Conservation (phyloP, 2,113 vertebrate species). For the Panthera uncia region DNA sequence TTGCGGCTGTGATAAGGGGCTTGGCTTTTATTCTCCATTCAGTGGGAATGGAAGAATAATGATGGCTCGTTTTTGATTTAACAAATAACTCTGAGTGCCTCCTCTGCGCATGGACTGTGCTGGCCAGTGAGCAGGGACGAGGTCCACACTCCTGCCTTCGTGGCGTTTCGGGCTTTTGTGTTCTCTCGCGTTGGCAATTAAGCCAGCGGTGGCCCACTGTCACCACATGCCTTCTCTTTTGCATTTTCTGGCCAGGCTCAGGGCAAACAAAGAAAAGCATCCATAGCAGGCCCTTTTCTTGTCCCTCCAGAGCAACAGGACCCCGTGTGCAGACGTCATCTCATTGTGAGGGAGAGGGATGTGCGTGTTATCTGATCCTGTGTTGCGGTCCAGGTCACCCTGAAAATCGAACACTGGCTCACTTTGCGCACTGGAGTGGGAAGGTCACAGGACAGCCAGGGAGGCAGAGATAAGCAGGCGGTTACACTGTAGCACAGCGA, state of each 20-base stretch:
- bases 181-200: accelerated
- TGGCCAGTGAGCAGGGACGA: neutral
- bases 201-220: neutral
- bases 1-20: accelerated
- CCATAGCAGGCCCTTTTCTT: accelerated
- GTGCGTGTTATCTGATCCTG: accelerated
- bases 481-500: neutral
- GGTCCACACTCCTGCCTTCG: accelerated
- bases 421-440: neutral
- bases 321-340: neutral
- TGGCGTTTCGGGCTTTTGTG: accelerated
- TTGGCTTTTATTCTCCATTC: neutral
- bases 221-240: accelerated
- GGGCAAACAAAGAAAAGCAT: neutral
- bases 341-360: neutral
- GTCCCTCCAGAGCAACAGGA: too few species aligned
- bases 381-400: neutral
- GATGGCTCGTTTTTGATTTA: neutral
- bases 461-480: neutral
- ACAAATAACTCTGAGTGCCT: accelerated
- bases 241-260: neutral
- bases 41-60: neutral
- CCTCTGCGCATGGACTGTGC: accelerated
- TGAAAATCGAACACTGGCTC: neutral
- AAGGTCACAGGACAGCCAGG: neutral